Percentiles rank a stretch among this genome's conserved stretches.
Evolutionary conservation across 30 jellyfish, hydroid and myxozoan species (phyloP).

Genomic region (Hydractinia symbiolongicarpus): DNA sequence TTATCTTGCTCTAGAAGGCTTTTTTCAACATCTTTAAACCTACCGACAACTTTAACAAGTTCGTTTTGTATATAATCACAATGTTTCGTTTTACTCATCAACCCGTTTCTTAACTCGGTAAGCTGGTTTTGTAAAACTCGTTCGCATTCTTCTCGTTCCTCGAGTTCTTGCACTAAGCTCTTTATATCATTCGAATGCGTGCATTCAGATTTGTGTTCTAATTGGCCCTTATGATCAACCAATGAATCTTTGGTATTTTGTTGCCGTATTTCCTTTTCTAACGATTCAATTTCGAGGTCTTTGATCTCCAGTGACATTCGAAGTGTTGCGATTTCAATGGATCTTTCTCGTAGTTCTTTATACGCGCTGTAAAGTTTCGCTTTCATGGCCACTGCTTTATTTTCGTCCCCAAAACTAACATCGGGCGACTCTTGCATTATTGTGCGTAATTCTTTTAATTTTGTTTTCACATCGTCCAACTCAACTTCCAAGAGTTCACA

Average conservation of each 20-base stretch:
- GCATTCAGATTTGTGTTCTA: not conserved
- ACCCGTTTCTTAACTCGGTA: conserved; percentile 16
- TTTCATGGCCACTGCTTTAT: not conserved
- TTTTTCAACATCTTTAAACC: conserved; percentile 5
- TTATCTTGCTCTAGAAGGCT: not conserved
- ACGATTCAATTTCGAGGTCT: conserved; percentile 49
- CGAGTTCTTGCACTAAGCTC: conserved; percentile 5
- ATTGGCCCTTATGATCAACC: not conserved
- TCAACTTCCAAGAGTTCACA: conserved; percentile 3
- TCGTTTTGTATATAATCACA: conserved; percentile 31
- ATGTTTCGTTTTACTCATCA: conserved; percentile 26
- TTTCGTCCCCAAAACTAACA: not conserved
- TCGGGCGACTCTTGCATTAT: conserved; percentile 18
- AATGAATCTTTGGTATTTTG: not conserved
- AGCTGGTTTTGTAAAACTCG: conserved; percentile 22
- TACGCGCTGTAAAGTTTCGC: conserved; percentile 47
- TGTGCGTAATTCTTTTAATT: conserved; percentile 3
- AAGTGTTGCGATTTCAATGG: conserved; percentile 54
- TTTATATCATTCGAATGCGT: conserved; percentile 11
- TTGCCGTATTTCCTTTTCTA: conserved; percentile 8
- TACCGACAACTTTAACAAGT: conserved; percentile 7
- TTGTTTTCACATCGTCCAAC: not conserved
- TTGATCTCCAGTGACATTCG: conserved; percentile 58
- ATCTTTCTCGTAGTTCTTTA: conserved; percentile 70
- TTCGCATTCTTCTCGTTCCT: conserved; percentile 12